Conservation (phyloP, 2,113 vertebrate genomes). For the Spea multiplicata region DNA sequence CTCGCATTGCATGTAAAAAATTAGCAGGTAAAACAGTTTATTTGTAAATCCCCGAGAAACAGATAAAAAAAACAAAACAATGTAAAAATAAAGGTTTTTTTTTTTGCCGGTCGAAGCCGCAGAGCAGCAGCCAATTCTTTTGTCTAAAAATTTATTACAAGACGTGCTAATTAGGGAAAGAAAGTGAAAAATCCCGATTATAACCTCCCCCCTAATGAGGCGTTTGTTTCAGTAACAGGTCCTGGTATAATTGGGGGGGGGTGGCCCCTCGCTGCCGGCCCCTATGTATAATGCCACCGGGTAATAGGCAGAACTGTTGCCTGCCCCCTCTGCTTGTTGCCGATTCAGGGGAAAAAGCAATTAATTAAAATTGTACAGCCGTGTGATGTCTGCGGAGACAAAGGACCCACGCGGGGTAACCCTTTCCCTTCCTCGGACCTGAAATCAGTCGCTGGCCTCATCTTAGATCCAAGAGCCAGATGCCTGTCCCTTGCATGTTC, state of each 20-base stretch:
- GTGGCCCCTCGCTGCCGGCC: neutral
- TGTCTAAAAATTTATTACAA: conserved; percentile 38
- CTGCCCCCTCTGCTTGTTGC: conserved; percentile 34
- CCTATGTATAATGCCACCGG: neutral
- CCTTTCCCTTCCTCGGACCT: neutral
- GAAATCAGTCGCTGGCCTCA: too few relatives aligned
- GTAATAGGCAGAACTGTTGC: conserved; percentile 38
- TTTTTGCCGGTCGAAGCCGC: neutral
- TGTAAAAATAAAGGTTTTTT: neutral
- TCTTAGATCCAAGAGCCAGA: too few relatives aligned
- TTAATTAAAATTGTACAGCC: conserved; percentile 40
- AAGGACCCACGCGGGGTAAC: conserved; percentile 39
- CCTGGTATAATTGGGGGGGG: conserved; percentile 31
- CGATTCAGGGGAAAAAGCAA: conserved; percentile 41
- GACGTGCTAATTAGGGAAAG: conserved; percentile 45
- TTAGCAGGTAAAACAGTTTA: too few relatives aligned
- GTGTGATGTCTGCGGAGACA: conserved; percentile 38
- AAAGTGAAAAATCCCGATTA: conserved; percentile 44
- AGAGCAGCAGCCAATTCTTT: conserved; percentile 5
- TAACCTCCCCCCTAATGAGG: conserved; percentile 41
- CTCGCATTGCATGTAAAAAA: too few relatives aligned
- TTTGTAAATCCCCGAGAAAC: too few relatives aligned
- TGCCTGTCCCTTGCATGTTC: too few relatives aligned
- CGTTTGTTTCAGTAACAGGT: conserved; percentile 48
- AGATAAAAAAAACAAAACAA: too few relatives aligned